Evolutionary conservation across 37 sponge, comb jelly and placozoan genomes (phyloP).

Genomic region (Chondrilla cf. caribensis): DNA sequence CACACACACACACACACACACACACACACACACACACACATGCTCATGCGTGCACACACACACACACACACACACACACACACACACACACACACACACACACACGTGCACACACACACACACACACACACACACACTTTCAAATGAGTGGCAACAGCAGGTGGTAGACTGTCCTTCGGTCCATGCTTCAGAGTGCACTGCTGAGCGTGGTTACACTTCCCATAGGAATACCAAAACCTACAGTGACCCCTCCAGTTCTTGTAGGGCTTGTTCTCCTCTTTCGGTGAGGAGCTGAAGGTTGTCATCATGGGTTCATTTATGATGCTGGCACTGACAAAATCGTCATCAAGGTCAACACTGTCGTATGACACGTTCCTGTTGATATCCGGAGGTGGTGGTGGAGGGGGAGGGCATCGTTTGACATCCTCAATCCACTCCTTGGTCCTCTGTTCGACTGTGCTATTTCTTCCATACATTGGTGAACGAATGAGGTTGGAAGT

Average conservation of each 20-base stretch:
- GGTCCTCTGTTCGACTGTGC: neutral
- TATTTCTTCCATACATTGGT: too few species aligned
- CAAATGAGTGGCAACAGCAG: neutral
- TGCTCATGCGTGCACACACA: neutral
- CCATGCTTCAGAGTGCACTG: neutral
- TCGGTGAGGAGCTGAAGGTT: neutral
- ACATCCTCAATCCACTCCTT: neutral
- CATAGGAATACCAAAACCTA: neutral
- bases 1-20: neutral
- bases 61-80: neutral
- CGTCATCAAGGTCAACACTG: neutral
- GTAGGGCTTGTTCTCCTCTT: neutral
- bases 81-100: slow-evolving; percentile 2
- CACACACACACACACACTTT: slow-evolving; percentile 16
- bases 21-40: neutral
- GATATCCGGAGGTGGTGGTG: neutral
- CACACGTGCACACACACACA: slow-evolving; percentile 6
- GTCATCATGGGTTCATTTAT: slow-evolving; percentile 5
- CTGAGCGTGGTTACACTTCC: neutral
- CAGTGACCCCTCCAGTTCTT: neutral
- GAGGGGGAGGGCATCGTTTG: neutral
- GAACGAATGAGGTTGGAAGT: too few species aligned
- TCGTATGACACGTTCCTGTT: neutral
- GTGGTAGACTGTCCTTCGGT: neutral
- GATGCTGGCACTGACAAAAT: slow-evolving; percentile 18